phyloP scores from a whole-genome alignment of 2,113 vertebrate species.

The Oreamnos americanus region DNA sequence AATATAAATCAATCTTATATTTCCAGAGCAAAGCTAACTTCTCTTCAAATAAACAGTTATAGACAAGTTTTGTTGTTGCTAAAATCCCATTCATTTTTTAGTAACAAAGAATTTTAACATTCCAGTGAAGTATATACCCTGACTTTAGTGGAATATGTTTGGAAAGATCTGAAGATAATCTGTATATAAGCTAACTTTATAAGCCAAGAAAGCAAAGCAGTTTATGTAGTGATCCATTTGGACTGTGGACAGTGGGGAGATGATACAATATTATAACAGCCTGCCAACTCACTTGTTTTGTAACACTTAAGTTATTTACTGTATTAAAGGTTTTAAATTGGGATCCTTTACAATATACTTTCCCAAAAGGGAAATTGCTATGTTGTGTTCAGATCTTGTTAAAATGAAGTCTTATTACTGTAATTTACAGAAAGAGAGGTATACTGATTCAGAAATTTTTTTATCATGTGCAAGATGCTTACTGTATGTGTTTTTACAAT shows the following conservation, averaged over 20 bases:
- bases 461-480: neutral
- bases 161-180: constrained; percentile 4
- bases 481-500: neutral
- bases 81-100: constrained; percentile 19
- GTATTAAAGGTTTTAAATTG: neutral
- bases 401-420: neutral
- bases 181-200: neutral
- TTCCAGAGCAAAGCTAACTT: constrained; percentile 7
- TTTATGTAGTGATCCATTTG: neutral
- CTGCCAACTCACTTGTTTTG: neutral
- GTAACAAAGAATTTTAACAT: neutral
- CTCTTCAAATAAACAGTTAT: neutral
- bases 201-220: neutral
- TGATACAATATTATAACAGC: neutral
- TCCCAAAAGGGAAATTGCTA: neutral
- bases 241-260: neutral
- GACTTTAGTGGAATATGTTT: constrained; percentile 8
- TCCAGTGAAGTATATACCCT: neutral
- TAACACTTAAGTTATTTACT: neutral
- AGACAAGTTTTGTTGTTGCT: neutral
- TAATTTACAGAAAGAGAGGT: neutral
- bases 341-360: neutral
- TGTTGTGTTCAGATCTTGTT: neutral
- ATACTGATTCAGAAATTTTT: neutral
- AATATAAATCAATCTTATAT: constrained; percentile 27